phyloP scores from a whole-genome alignment of 2,113 vertebrate species.

The Plotosus lineatus region DNA sequence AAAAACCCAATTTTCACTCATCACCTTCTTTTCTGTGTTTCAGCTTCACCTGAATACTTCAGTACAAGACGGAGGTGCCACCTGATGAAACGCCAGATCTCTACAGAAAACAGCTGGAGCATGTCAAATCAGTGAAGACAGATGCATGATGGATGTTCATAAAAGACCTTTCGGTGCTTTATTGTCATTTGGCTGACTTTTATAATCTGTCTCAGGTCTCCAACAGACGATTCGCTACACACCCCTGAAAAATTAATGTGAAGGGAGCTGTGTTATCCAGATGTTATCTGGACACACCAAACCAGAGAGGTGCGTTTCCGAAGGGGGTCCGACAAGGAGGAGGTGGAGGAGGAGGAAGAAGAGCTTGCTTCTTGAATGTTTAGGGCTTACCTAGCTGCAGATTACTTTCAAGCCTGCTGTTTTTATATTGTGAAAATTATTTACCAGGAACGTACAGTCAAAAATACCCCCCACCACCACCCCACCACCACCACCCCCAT shows the following conservation, averaged over 20 bases:
- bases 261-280: not conserved
- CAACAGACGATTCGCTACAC: slow-evolving; percentile 31
- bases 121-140: slow-evolving; percentile 8
- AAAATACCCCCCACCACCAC: not conserved
- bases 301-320: not conserved
- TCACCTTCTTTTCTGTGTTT: not conserved
- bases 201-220: slow-evolving; percentile 23
- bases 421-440: slow-evolving; percentile 35
- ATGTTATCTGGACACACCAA: slow-evolving; percentile 20
- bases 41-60: not conserved
- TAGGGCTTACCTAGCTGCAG: no score
- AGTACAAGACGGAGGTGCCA: slow-evolving; percentile 23
- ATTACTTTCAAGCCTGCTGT: not conserved
- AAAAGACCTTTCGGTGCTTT: slow-evolving; percentile 23
- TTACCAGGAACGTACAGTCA: slow-evolving; percentile 12
- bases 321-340: not conserved
- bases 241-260: slow-evolving; percentile 23
- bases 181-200: slow-evolving; percentile 33
- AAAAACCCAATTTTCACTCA: slow-evolving; percentile 34
- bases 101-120: slow-evolving; percentile 51
- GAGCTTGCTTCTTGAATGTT: not conserved
- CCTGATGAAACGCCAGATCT: slow-evolving; percentile 38
- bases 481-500: no score
- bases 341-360: no score
- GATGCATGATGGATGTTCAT: slow-evolving; percentile 42